Base-by-base conservation (phyloP, 2,113 vertebrate genomes). In the Ancistrus triradiatus region DNA sequence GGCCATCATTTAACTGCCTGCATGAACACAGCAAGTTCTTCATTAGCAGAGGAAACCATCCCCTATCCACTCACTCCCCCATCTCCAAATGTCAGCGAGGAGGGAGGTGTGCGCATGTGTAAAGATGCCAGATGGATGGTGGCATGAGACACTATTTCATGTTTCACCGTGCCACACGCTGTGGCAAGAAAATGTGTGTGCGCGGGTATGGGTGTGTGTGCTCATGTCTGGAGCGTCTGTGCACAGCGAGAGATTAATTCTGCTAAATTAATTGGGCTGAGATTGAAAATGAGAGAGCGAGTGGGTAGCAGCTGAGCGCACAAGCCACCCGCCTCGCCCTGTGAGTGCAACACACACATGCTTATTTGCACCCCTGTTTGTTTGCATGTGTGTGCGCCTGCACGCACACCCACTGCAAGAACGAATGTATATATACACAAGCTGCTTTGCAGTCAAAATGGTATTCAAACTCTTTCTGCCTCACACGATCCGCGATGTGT, bases 91-190 rank as follows among this genome's bases (percentile, higher is more conserved):
- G 68, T 66, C 72, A 77, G 66, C 67, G 67, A 46, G 73, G 52
- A 66, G 9, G 43, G 69, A 70, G 77, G 63, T 51, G 49, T 27
- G 24, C 53, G 61, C 52, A 66, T 64, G 71, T 63, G 66, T 69
- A 59, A 64, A 63, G 68, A 69, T 68, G 68, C 75, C 81, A 85
- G 84, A 88, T 85, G 81, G 79, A 86, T 85, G 80, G 68, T 74
- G 75, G 74, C 78, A 64, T 74, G 74, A 78, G 74, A 84, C 83
- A 81, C 75, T 87, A 86, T 85, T 85, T 87, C 81, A 87, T 84
- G 84, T 87, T 82, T 79, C 49, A 81, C 78, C 82, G 84, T 84
- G 84, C 74, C 77, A 83, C 77, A 78, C 76, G 44, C 40, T 43
- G 51, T 44, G 25, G 55, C 21, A 24, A 46, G n/a, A 52, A 70